Percentiles rank a stretch among this genome's conserved stretches.
Evolutionary conservation across 2,113 vertebrate species (phyloP).

Genomic region (Fulica atra): DNA sequence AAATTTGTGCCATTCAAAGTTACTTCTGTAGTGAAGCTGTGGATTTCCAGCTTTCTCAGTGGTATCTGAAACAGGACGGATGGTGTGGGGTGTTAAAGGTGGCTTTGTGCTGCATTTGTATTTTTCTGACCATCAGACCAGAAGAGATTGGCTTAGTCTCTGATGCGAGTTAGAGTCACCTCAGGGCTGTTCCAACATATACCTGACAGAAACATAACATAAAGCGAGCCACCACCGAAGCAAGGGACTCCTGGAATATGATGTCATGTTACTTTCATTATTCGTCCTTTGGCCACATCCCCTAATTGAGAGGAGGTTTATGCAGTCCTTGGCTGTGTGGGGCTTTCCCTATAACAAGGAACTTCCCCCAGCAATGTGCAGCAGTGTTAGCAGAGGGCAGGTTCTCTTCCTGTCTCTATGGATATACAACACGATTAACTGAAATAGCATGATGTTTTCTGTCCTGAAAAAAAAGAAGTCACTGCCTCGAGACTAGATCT

Average conservation of each 20-base stretch:
- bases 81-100: neutral
- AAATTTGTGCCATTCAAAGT: neutral
- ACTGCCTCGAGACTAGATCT: neutral
- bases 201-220: neutral
- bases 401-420: neutral
- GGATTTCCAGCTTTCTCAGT: neutral
- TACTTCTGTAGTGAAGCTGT: neutral
- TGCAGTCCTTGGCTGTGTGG: neutral
- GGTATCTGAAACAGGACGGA: neutral
- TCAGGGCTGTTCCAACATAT: slow-evolving; percentile 6
- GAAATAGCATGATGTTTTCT: neutral
- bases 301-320: neutral
- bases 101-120: neutral
- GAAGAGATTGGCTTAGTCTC: slow-evolving; percentile 26
- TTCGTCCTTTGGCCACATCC: accelerated
- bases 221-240: neutral
- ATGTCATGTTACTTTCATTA: neutral
- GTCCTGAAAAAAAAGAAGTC: neutral
- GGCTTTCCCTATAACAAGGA: neutral
- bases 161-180: neutral
- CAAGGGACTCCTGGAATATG: neutral
- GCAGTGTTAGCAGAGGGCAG: neutral
- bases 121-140: slow-evolving; percentile 33
- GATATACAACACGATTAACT: neutral
- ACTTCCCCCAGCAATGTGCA: neutral